A percentile compares a stretch with the other conserved stretches of the same genome.
These are phyloP conservation scores for Enteromius trimaculatus DNA, from an alignment of 2,797 vertebrate genomes.

Conservation along the genomic window DNA sequence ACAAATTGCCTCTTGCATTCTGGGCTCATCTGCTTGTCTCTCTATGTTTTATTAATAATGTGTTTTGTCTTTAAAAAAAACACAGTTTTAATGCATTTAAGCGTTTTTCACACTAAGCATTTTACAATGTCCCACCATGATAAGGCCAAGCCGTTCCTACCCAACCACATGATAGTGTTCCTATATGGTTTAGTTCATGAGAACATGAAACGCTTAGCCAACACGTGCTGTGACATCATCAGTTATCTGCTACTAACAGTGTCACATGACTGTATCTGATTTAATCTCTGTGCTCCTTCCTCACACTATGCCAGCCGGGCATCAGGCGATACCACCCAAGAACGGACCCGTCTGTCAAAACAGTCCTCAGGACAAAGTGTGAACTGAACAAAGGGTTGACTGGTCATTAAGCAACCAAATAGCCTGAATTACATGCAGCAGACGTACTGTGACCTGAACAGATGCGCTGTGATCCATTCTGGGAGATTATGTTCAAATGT, in stretches of 20 bases:
- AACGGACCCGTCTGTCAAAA: slow-evolving; percentile 6
- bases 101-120: neutral
- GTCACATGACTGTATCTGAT: slow-evolving; percentile 57
- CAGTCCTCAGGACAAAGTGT: slow-evolving; percentile 17
- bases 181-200: neutral
- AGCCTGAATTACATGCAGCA: neutral
- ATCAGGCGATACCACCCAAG: slow-evolving; percentile 12
- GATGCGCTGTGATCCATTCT: neutral
- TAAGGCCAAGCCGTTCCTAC: neutral
- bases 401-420: slow-evolving; percentile 29
- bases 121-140: neutral
- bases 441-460: slow-evolving; percentile 8
- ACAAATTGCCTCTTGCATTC: too few relatives aligned
- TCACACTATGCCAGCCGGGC: slow-evolving; percentile 20
- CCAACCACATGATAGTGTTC: neutral
- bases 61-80: neutral
- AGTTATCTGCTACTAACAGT: slow-evolving; percentile 41
- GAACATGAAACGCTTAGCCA: neutral
- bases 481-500: neutral
- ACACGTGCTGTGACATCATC: slow-evolving; percentile 18
- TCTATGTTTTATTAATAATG: neutral
- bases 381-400: slow-evolving; percentile 9
- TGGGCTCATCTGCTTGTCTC: neutral
- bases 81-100: too few relatives aligned
- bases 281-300: slow-evolving; percentile 25